Conservation (phyloP, 2,113 vertebrate genomes). For the Plectropomus leopardus region DNA sequence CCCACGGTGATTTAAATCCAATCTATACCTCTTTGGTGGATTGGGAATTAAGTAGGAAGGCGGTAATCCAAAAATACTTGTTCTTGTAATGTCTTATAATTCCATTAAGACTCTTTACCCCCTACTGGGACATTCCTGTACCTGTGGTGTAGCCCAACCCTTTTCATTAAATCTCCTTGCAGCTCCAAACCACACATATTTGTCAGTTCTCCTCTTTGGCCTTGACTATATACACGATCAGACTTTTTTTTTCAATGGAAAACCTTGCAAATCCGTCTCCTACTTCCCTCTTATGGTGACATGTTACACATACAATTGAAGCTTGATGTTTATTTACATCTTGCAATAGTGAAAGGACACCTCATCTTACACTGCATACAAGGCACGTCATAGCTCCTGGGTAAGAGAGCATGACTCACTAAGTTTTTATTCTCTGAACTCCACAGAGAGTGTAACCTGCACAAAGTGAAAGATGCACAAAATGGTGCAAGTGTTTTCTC, state of each 20-base stretch:
- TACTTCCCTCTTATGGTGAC: neutral
- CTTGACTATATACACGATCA: neutral
- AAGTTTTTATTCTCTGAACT: neutral
- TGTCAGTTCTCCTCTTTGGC: neutral
- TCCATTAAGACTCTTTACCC: slow-evolving; percentile 62
- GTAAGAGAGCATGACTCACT: neutral
- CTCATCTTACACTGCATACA: slow-evolving; percentile 8
- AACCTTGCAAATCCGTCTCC: neutral
- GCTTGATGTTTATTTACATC: slow-evolving; percentile 1
- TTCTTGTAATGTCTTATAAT: slow-evolving; percentile 67
- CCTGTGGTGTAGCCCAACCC: slow-evolving; percentile 33
- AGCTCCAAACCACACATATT: slow-evolving; percentile 23
- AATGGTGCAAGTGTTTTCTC: neutral
- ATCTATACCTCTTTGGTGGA: slow-evolving; percentile 58
- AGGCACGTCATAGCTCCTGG: neutral
- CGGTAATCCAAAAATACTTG: slow-evolving; percentile 68
- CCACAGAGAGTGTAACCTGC: neutral
- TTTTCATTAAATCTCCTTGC: slow-evolving; percentile 42
- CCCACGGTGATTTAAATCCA: slow-evolving; percentile 54
- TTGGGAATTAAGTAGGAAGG: slow-evolving; percentile 59
- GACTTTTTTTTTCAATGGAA: slow-evolving; percentile 5
- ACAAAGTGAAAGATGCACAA: neutral
- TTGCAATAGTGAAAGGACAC: neutral
- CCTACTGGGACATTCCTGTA: slow-evolving; percentile 34
- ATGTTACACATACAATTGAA: neutral